Base-by-base conservation (phyloP, 2,888 invertebrate species). In the Eupithecia exiguata region DNA sequence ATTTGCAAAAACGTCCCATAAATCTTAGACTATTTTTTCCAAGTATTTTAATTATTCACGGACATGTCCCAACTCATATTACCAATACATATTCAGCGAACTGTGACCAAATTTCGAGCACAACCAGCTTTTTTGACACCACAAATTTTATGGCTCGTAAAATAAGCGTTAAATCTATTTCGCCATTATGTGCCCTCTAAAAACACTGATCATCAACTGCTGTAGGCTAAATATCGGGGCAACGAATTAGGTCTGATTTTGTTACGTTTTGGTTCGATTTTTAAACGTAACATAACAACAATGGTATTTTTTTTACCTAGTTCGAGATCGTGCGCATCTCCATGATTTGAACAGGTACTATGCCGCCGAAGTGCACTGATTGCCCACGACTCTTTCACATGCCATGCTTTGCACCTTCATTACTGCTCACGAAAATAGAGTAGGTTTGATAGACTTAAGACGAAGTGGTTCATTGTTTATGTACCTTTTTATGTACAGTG, bases 311-410 rank as follows among this genome's bases (percentile, higher is more conserved):
- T 9, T n/a, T 16, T 36, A 30, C 18, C 9, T 63, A 18, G n/a
- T 62, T 36, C 35, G 18, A 63, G 63, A 66, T 58, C 38, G 18
- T 49, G 18, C 9, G n/a, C 14, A 7, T 49, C n/a, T 49, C 18
- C 46, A 46, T 49, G 46, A 18, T 46, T 46, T 46, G 16, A 18
- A 46, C 14, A 14, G 40, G 40, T 46, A 18, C 1, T 18, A 43
- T 16, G 46, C 46, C 46, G 18, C 46, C 18, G 46, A 18, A 46
- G 53, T 66, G 53, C 43, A 49, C 69, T 61, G 58, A 67, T 43
- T 71, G 66, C 58, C 35, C 72, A 69, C 72, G 72, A 69, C 38
- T 43, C 35, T 36, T 10, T n/a, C 21, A 69, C 63, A 69, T 40
- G 36, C 62, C 30, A 69, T 40, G 43, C 18, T 30, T 30, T 1